Conservation (phyloP, 2,797 vertebrate genomes). For the Sebastes dallii region DNA sequence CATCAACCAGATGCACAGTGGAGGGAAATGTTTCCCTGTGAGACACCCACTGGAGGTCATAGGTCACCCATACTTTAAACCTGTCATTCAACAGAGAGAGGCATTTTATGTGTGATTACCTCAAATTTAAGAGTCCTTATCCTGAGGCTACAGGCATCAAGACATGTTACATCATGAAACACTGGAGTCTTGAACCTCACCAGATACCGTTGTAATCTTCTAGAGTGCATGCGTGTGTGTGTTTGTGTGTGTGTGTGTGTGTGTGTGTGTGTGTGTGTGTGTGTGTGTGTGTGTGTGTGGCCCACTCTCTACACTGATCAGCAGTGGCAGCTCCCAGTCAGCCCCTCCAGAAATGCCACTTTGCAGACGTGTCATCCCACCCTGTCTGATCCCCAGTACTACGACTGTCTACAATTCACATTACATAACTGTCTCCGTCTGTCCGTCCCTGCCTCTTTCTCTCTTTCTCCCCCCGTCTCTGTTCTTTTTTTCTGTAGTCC, state of each 20-base stretch:
- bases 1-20: background rate
- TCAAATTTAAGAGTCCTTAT: background rate
- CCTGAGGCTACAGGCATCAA: background rate
- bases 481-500: background rate
- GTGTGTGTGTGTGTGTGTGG: background rate
- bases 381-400: conserved; percentile 50
- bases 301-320: conserved; percentile 35
- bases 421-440: conserved; percentile 61
- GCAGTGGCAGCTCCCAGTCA: conserved; percentile 55
- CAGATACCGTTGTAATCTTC: conserved; percentile 8
- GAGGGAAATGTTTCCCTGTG: background rate
- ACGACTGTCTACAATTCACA: conserved; percentile 48
- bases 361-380: conserved; percentile 51
- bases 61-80: background rate
- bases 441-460: conserved; percentile 7
- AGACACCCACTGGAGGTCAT: background rate
- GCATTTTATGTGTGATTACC: background rate
- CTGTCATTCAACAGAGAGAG: background rate
- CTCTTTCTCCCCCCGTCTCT: background rate
- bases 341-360: conserved; percentile 59
- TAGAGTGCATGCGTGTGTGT: background rate
- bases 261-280: conserved; percentile 3
- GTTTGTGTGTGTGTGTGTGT: background rate
- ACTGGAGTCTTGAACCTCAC: conserved; percentile 9
- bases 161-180: conserved; percentile 3